These are phyloP conservation scores for Paradoxurus hermaphroditus DNA, from an alignment of 2,113 vertebrate genomes.

Conservation along the genomic window DNA sequence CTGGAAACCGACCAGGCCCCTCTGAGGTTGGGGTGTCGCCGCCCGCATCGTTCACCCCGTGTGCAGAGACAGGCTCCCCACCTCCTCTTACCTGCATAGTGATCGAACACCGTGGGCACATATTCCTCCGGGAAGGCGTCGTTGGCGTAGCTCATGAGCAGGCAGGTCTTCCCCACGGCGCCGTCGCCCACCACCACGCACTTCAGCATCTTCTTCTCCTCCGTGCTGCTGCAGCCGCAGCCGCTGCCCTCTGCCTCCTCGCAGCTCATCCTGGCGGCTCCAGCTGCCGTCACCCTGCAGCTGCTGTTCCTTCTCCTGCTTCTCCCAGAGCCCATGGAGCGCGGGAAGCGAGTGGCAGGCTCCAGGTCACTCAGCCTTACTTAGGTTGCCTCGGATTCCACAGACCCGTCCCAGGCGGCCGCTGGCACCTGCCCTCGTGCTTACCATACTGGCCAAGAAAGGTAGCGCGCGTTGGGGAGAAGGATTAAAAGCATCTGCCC, in stretches of 20 bases:
- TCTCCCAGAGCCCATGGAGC: constrained; percentile 73
- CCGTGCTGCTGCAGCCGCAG: constrained; percentile 66
- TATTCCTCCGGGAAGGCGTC: constrained; percentile 90
- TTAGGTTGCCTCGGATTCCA: neutral
- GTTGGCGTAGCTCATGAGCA: constrained; percentile 90
- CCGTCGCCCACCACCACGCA: constrained; percentile 90
- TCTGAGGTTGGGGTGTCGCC: neutral
- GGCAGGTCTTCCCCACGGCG: constrained; percentile 87
- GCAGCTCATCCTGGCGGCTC: constrained; percentile 81
- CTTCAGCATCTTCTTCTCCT: constrained; percentile 86
- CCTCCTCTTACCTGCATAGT: constrained; percentile 87
- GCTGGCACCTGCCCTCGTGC: neutral
- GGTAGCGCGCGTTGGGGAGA: constrained; percentile 22
- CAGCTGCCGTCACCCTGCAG: constrained; percentile 2
- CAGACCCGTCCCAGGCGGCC: neutral
- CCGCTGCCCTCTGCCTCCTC: constrained; percentile 72
- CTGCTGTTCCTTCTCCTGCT: constrained; percentile 59
- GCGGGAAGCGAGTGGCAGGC: constrained; percentile 63
- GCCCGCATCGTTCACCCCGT: neutral
- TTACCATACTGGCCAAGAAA: constrained; percentile 76
- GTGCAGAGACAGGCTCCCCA: fast-evolving
- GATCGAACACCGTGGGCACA: constrained; percentile 88
- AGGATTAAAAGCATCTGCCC: neutral
- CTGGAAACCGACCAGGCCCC: neutral
- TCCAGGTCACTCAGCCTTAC: constrained; percentile 71